phyloP scores from a whole-genome alignment of 2,113 vertebrate genomes.

The Dicaeum eximium region DNA sequence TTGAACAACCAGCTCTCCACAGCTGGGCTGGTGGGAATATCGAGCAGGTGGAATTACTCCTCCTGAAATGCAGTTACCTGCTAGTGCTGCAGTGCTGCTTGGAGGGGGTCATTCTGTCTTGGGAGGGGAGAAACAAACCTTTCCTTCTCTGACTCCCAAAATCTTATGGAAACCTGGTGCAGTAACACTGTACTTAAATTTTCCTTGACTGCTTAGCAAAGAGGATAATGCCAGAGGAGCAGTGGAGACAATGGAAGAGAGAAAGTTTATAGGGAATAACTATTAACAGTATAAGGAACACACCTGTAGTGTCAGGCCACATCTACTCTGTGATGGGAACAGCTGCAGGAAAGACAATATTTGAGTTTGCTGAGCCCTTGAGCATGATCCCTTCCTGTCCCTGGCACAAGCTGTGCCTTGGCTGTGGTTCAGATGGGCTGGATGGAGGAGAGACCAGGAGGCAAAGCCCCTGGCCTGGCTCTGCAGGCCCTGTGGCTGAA shows the following conservation, averaged over 20 bases:
- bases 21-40: background rate
- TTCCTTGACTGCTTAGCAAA: background rate
- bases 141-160: background rate
- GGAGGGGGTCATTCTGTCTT: background rate
- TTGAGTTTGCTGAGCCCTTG: background rate
- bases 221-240: background rate
- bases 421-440: background rate
- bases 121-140: background rate
- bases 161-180: background rate
- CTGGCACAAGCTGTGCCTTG: background rate
- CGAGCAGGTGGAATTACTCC: background rate
- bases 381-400: accelerated
- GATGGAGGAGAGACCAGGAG: background rate
- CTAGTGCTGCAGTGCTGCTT: background rate
- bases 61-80: background rate
- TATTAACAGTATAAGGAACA: background rate
- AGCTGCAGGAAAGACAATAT: background rate
- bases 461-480: background rate
- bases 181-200: background rate
- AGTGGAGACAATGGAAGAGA: background rate
- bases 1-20: background rate
- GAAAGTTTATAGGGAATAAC: background rate
- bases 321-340: background rate
- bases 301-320: background rate
- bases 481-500: background rate